Percentiles rank a stretch among this genome's conserved stretches.
Conservation (phyloP, 2,113 vertebrate genomes). For the Castor canadensis region DNA sequence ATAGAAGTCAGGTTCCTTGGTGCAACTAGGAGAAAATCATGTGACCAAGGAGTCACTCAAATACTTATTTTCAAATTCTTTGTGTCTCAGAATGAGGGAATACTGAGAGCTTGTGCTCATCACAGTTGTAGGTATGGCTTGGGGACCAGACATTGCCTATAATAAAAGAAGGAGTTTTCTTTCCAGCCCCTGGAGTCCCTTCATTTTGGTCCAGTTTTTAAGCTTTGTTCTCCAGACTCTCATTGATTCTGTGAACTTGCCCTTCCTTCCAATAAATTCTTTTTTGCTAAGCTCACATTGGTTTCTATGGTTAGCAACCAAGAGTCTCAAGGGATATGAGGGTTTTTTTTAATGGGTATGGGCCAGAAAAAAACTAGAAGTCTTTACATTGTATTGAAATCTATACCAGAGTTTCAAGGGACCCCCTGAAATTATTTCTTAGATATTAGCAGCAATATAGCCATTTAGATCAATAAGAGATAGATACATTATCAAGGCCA, state of each 20-base stretch:
- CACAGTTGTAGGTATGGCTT: neutral
- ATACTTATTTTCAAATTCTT: neutral
- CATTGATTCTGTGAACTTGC: neutral
- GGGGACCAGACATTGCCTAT: neutral
- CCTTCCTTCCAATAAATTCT: neutral
- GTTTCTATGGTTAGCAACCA: conserved; percentile 36
- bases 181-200: neutral
- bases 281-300: neutral
- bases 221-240: neutral
- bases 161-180: neutral
- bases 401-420: conserved; percentile 48
- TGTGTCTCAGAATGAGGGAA: neutral
- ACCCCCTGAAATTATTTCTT: conserved; percentile 42
- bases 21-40: neutral
- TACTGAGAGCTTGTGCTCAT: neutral
- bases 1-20: neutral
- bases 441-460: conserved; percentile 49
- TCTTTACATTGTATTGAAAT: neutral
- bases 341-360: neutral
- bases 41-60: neutral
- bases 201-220: neutral
- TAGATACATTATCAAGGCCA: conserved; percentile 45
- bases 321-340: conserved; percentile 4
- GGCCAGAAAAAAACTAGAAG: conserved; percentile 44
- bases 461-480: conserved; percentile 58